Percentiles rank a stretch among this genome's conserved stretches.
phyloP scores from a whole-genome alignment of 2,797 vertebrate genomes.

The Xyrichtys novacula region DNA sequence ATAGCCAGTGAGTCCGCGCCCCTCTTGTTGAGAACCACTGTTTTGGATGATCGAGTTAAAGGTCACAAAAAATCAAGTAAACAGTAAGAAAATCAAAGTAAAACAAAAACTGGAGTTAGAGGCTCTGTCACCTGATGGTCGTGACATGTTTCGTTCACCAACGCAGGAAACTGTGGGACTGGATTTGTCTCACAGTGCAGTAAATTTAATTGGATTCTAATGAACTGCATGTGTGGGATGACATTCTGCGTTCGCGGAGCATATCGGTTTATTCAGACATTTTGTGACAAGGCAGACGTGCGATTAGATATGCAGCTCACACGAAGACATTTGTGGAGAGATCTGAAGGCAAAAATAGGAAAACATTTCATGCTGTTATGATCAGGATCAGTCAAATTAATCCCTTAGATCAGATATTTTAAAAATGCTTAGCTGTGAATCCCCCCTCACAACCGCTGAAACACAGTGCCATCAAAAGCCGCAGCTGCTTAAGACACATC shows the following conservation, averaged over 20 bases:
- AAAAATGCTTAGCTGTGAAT: slow-evolving; percentile 24
- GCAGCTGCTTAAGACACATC: slow-evolving; percentile 22
- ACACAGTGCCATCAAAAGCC: slow-evolving; percentile 23
- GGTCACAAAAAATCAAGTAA: background rate
- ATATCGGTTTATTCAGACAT: slow-evolving; percentile 52
- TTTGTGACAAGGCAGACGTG: slow-evolving; percentile 52
- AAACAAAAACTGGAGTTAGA: slow-evolving; percentile 24
- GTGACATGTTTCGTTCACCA: slow-evolving; percentile 18
- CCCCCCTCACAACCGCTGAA: slow-evolving; percentile 2
- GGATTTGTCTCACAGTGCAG: slow-evolving; percentile 55
- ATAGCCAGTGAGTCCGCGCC: too few species aligned
- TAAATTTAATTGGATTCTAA: slow-evolving; percentile 69
- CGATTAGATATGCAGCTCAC: slow-evolving; percentile 66
- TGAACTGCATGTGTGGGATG: slow-evolving; percentile 67
- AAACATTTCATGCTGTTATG: slow-evolving; percentile 49
- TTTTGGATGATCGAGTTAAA: slow-evolving; percentile 8
- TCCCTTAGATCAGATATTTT: slow-evolving; percentile 55
- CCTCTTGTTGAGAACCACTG: too few species aligned
- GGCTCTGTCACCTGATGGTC: slow-evolving; percentile 40
- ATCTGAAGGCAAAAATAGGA: slow-evolving; percentile 54
- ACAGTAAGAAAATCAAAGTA: background rate
- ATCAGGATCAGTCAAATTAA: slow-evolving; percentile 51
- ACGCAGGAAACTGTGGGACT: slow-evolving; percentile 37
- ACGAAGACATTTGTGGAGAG: slow-evolving; percentile 31
- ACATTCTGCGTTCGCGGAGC: slow-evolving; percentile 41